A percentile compares a stretch with the other conserved stretches of the same genome.
Evolutionary conservation across 2,797 vertebrate genomes (phyloP).

Genomic region (Micropoecilia bifurca): DNA sequence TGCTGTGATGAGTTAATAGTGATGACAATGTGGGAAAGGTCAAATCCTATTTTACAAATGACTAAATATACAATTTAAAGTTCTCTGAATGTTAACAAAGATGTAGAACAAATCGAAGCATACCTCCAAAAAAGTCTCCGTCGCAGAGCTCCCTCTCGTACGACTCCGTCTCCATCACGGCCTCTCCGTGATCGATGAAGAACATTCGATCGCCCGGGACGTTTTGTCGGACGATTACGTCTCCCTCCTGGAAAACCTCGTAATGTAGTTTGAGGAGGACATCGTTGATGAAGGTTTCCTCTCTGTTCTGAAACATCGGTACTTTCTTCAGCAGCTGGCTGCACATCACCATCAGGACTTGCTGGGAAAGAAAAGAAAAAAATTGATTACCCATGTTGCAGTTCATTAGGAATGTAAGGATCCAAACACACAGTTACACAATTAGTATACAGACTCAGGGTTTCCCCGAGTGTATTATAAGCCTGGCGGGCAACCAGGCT

Average conservation of each 20-base stretch:
- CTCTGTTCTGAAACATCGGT: constrained; percentile 69
- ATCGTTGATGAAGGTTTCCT: constrained; percentile 72
- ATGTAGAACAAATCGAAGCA: constrained; percentile 25
- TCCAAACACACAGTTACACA: not conserved
- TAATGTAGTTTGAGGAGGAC: constrained; percentile 67
- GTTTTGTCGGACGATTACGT: constrained; percentile 63
- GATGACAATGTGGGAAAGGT: not conserved
- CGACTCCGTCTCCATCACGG: constrained; percentile 67
- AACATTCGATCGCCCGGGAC: constrained; percentile 76
- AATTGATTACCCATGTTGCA: too few species aligned
- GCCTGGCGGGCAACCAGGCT: too few species aligned
- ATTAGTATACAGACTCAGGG: not conserved
- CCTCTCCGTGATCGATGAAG: constrained; percentile 77
- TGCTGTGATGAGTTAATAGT: not conserved
- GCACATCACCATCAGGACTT: constrained; percentile 73
- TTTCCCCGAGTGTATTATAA: not conserved
- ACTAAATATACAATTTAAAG: not conserved
- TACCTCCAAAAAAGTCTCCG: constrained; percentile 80
- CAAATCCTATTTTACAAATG: not conserved
- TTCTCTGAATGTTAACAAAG: not conserved
- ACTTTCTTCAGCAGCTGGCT: constrained; percentile 73
- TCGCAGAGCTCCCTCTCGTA: constrained; percentile 74
- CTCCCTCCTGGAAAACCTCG: constrained; percentile 71
- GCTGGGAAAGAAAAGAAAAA: constrained; percentile 43
- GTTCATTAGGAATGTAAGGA: not conserved